Percentiles rank a stretch among this genome's conserved stretches.
Conservation (phyloP, 2,797 vertebrate species). For the Dromococcyx pavoninus region DNA sequence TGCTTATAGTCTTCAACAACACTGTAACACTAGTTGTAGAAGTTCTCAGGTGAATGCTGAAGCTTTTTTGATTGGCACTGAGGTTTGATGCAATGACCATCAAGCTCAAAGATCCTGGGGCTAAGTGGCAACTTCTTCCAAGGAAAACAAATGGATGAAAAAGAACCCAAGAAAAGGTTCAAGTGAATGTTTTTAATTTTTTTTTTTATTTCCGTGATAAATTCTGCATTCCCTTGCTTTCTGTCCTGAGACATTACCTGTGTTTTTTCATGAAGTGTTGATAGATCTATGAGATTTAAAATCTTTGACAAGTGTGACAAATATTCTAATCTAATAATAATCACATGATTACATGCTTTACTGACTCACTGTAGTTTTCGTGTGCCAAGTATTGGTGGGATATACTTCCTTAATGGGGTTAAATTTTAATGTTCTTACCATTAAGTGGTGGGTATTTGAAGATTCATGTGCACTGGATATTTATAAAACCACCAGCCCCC, state of each 20-base stretch:
- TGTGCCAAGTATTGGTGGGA: rapidly evolving
- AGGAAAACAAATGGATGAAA: too few relatives aligned
- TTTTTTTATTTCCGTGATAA: not conserved
- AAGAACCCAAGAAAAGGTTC: not conserved
- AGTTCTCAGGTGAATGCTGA: not conserved
- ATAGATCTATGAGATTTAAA: not conserved
- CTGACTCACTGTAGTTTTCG: not conserved
- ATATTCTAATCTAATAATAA: not conserved
- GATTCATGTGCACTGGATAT: not conserved
- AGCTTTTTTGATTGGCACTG: not conserved
- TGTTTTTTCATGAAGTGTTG: not conserved
- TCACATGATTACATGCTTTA: not conserved
- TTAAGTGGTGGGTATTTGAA: not conserved
- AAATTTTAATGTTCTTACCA: not conserved
- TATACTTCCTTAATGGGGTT: not conserved
- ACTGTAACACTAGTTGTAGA: not conserved
- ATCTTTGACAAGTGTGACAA: not conserved
- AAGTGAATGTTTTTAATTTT: not conserved
- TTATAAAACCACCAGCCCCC: not conserved
- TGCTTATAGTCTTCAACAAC: not conserved
- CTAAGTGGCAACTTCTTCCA: not conserved
- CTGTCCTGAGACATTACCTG: not conserved
- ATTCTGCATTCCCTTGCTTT: not conserved
- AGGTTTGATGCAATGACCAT: not conserved
- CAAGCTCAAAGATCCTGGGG: not conserved